Evolutionary conservation across 2,113 vertebrate species (phyloP).

Genomic region (Scytalopus superciliaris): DNA sequence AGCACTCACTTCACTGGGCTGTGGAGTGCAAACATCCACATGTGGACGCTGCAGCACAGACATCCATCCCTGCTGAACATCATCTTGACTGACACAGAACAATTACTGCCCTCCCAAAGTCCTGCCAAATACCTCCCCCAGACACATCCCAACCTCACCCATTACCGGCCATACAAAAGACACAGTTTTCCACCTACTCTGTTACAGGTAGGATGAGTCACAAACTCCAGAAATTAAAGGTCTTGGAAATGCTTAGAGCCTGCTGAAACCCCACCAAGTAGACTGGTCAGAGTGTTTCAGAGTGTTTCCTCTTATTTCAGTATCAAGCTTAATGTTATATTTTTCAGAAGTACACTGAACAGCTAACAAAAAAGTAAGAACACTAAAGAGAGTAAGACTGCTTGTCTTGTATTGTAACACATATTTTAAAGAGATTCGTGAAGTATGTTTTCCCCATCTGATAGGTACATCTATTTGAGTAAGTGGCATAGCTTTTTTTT

Average conservation of each 20-base stretch:
- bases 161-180: not conserved
- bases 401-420: not conserved
- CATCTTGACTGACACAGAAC: not conserved
- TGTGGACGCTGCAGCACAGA: not conserved
- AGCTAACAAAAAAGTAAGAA: not conserved
- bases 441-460: not conserved
- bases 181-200: not conserved
- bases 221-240: not conserved
- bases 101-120: not conserved
- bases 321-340: not conserved
- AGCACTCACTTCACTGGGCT: fast-evolving
- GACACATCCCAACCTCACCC: not conserved
- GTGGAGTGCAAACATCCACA: not conserved
- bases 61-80: not conserved
- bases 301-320: not conserved
- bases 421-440: not conserved
- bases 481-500: not conserved
- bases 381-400: not conserved
- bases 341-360: not conserved
- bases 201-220: not conserved
- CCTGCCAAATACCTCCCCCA: not conserved
- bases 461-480: not conserved
- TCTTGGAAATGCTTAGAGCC: not conserved
- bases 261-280: not conserved
- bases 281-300: not conserved